Evolutionary conservation across 2,797 vertebrate genomes (phyloP).

Genomic region (Manis pentadactyla): DNA sequence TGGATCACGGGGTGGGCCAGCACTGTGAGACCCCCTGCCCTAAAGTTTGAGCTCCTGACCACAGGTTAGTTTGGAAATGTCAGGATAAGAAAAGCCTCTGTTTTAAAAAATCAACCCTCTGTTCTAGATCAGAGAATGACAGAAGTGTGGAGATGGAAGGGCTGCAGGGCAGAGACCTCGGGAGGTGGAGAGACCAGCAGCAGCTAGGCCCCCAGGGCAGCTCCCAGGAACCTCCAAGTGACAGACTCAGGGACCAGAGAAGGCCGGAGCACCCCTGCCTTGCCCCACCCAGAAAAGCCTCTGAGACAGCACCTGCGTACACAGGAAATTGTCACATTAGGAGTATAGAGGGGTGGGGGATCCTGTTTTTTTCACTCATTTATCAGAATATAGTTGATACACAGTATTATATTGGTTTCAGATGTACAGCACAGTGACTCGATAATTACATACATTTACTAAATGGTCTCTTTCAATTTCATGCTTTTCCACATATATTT

Average conservation of each 20-base stretch:
- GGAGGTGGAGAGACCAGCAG: neutral
- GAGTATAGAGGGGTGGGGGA: accelerated
- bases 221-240: neutral
- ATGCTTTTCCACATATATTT: neutral
- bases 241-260: neutral
- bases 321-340: accelerated
- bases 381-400: no score
- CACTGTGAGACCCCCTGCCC: neutral
- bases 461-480: neutral
- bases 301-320: neutral
- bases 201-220: neutral
- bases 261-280: accelerated
- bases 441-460: no score
- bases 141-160: neutral
- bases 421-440: no score
- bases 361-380: no score
- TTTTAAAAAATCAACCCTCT: neutral
- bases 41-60: neutral
- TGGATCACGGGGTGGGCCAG: accelerated
- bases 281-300: neutral
- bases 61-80: neutral
- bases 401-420: no score
- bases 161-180: neutral
- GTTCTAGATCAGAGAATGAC: neutral
- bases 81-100: neutral